A percentile compares a stretch with the other conserved stretches of the same genome.
Conservation (phyloP, 2,113 vertebrate genomes). For the Polyodon spathula region DNA sequence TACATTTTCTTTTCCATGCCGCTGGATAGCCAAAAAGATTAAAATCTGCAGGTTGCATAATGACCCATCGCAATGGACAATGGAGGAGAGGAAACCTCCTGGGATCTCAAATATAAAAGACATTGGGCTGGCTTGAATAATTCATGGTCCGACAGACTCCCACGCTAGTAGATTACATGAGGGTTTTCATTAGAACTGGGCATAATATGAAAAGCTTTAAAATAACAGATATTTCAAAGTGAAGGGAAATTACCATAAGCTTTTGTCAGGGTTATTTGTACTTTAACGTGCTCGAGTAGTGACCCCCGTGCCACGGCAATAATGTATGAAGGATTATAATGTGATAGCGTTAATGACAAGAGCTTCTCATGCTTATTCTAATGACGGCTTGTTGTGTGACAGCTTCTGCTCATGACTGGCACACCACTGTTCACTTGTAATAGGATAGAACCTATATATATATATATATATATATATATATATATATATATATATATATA, state of each 20-base stretch:
- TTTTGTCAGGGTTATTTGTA: slow-evolving; percentile 57
- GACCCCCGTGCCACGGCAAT: slow-evolving; percentile 59
- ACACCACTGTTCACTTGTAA: slow-evolving; percentile 55
- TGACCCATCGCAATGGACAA: slow-evolving; percentile 94
- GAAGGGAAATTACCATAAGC: slow-evolving; percentile 63
- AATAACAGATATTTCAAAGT: slow-evolving; percentile 61
- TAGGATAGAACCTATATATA: slow-evolving; percentile 54
- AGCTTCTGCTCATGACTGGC: slow-evolving; percentile 47
- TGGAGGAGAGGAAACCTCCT: slow-evolving; percentile 70
- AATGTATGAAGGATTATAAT: slow-evolving; percentile 59
- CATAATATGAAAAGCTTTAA: slow-evolving; percentile 62
- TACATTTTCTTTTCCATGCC: slow-evolving; percentile 55
- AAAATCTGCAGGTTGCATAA: slow-evolving; percentile 89
- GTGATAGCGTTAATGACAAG: slow-evolving; percentile 61
- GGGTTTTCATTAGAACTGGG: slow-evolving; percentile 70
- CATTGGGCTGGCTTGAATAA: slow-evolving; percentile 75
- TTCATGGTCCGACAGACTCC: slow-evolving; percentile 73
- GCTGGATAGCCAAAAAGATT: slow-evolving; percentile 77
- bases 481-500: no score
- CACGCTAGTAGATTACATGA: slow-evolving; percentile 69
- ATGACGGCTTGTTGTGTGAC: slow-evolving; percentile 62
- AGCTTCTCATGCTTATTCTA: slow-evolving; percentile 59
- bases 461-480: no score
- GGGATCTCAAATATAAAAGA: slow-evolving; percentile 67
- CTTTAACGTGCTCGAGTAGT: slow-evolving; percentile 50